Conservation (phyloP, 2,113 vertebrate species). For the Probosciger aterrimus region DNA sequence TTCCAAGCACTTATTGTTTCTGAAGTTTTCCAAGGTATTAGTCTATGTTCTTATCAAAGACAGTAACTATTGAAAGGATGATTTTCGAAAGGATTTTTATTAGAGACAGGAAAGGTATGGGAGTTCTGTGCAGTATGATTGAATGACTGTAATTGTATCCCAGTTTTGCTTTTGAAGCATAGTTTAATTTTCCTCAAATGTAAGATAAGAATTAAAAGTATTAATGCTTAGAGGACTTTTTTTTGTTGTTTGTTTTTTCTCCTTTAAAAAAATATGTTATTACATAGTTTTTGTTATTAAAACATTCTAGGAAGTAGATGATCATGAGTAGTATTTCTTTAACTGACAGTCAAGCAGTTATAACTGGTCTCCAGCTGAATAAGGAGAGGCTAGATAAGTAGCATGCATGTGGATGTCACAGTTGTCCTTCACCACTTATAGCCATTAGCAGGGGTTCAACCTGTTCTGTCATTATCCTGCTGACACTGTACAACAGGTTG, state of each 20-base stretch:
- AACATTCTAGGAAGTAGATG: not conserved
- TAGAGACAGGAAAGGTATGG: not conserved
- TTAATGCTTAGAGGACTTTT: not conserved
- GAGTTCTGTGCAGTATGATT: not conserved
- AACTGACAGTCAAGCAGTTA: not conserved
- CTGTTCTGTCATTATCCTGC: constrained; percentile 81
- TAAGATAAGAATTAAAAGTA: not conserved
- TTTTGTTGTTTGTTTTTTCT: not conserved
- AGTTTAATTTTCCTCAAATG: not conserved
- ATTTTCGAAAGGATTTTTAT: not conserved
- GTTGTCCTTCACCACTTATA: constrained; percentile 70
- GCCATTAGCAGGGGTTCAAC: constrained; percentile 69
- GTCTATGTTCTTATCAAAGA: not conserved
- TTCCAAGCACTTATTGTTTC: not conserved
- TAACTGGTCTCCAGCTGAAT: constrained; percentile 1
- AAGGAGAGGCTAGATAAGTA: not conserved
- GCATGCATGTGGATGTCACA: constrained; percentile 31
- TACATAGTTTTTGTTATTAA: not conserved
- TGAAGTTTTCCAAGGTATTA: not conserved
- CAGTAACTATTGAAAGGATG: not conserved
- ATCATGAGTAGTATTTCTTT: not conserved
- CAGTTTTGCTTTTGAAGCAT: not conserved
- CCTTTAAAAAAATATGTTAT: not conserved
- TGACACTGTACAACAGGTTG: constrained; percentile 87
- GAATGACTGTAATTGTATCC: not conserved